Conservation (phyloP, 2,888 invertebrate genomes). For the Digitonthophagus gazella region DNA sequence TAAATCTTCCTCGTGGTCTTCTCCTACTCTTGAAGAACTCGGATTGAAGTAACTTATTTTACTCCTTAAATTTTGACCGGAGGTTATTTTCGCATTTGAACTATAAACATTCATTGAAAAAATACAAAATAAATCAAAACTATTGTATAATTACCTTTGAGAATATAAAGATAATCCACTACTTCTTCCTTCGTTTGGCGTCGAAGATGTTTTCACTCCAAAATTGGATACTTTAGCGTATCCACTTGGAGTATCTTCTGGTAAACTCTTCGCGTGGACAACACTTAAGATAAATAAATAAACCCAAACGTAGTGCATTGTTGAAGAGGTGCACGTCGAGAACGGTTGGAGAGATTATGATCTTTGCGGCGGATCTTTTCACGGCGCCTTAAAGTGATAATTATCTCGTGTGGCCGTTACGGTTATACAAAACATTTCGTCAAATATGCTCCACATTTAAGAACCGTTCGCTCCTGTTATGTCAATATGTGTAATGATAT, state of each 20-base stretch:
- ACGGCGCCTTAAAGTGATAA: conserved; percentile 40
- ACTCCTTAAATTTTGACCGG: conserved; percentile 40
- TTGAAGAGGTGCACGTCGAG: conserved; percentile 7
- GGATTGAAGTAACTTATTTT: conserved; percentile 32
- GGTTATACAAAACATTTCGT: conserved; percentile 40
- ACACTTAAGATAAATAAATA: conserved; percentile 25
- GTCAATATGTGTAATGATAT: conserved; percentile 24
- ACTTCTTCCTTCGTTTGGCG: conserved; percentile 37
- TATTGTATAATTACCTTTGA: conserved; percentile 44
- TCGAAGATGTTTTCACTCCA: conserved; percentile 35
- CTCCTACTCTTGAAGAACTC: conserved; percentile 30
- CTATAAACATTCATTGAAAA: conserved; percentile 31
- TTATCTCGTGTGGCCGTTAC: conserved; percentile 42
- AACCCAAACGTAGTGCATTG: conserved; percentile 1
- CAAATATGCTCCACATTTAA: conserved; percentile 26
- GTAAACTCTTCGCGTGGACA: conserved; percentile 33
- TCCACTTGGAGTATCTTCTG: conserved; percentile 39
- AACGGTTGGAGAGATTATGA: conserved; percentile 29
- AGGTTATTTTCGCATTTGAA: conserved; percentile 40
- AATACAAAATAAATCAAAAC: conserved; percentile 24
- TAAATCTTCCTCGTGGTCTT: conserved; percentile 30
- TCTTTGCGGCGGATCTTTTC: conserved; percentile 39
- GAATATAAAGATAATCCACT: conserved; percentile 43
- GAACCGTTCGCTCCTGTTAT: conserved; percentile 32
- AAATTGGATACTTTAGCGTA: conserved; percentile 48